Evolutionary conservation across 2,888 invertebrate species (phyloP).

Genomic region (Acanthosoma haemorrhoidale): DNA sequence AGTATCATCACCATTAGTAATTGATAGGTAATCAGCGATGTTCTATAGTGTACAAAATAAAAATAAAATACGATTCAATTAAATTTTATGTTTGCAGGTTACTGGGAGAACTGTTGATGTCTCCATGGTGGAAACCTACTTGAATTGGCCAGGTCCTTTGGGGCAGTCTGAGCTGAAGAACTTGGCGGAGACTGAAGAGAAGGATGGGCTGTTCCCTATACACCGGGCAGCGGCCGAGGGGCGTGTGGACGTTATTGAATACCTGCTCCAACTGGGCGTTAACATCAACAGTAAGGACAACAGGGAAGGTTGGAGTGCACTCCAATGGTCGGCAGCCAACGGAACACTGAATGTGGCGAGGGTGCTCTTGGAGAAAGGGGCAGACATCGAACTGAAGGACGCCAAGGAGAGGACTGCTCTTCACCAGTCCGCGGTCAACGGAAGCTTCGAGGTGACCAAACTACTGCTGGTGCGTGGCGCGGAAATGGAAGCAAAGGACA

Average conservation of each 20-base stretch:
- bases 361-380: not conserved
- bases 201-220: not conserved
- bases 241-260: not conserved
- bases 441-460: not conserved
- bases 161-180: not conserved
- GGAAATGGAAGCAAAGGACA: not conserved
- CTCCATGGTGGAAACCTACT: not conserved
- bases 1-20: no score
- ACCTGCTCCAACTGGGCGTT: not conserved
- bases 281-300: not conserved
- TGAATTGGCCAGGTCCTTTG: not conserved
- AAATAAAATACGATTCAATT: no score
- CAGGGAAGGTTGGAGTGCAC: not conserved
- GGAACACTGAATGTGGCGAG: not conserved
- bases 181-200: not conserved
- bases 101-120: not conserved
- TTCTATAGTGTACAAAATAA: no score
- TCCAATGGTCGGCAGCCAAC: not conserved
- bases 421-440: not conserved
- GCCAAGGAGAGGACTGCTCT: constrained; percentile 3
- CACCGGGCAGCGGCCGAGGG: not conserved
- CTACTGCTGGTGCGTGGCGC: not conserved
- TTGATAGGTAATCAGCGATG: no score
- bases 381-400: not conserved
- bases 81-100: not conserved